Base-by-base conservation (phyloP, 2,113 vertebrate genomes). In the Charadrius vociferus region DNA sequence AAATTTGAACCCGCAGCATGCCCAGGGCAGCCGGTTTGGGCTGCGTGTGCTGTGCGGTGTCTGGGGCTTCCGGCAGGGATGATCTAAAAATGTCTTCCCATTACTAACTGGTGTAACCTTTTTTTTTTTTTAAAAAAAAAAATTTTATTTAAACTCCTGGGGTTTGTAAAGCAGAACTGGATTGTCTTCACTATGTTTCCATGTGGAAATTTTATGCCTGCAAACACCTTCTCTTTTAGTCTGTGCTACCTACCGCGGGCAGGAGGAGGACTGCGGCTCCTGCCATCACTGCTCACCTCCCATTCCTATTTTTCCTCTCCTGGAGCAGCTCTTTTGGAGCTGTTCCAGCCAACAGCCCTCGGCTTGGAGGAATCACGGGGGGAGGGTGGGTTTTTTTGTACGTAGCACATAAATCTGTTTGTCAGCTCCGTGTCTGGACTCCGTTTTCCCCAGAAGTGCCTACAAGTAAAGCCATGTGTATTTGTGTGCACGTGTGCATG, bases 171-270 rank as follows among this genome's bases (percentile, higher is more conserved):
- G 58, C 13, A 73, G 36, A 82, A 61, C 29, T 22, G 56, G 50
- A 41, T 55, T 47, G 12, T 70, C 37, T 75, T 72, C 47, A n/a
- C 18, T 32, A 1, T 50, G 19, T 58, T 83, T 27, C 15, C 41
- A 41, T 0, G 1, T n/a, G 65, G 81, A 92, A 80, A 27, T 90
- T 23, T 45, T 37, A 45, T 39, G 26, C 61, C 29, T 81, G 63
- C 50, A 39, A 56, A 9, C 32, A 6, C 19, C 8, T 65, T 68
- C 16, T n/a, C 9, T 66, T 41, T 52, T 29, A 34, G 20, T 37
- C 41, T 21, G 18, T 0, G 0, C 62, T 49, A 13, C 39, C 47
- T 68, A 29, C 71, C 1, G 1, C 10, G 26, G 59, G 52, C n/a
- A 58, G 63, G 49, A 92, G 45, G 58, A 66, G 58, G 24, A 29